Percentiles rank a stretch among this genome's conserved stretches.
phyloP scores from a whole-genome alignment of 2,888 invertebrate genomes.

The Desoria tigrina region DNA sequence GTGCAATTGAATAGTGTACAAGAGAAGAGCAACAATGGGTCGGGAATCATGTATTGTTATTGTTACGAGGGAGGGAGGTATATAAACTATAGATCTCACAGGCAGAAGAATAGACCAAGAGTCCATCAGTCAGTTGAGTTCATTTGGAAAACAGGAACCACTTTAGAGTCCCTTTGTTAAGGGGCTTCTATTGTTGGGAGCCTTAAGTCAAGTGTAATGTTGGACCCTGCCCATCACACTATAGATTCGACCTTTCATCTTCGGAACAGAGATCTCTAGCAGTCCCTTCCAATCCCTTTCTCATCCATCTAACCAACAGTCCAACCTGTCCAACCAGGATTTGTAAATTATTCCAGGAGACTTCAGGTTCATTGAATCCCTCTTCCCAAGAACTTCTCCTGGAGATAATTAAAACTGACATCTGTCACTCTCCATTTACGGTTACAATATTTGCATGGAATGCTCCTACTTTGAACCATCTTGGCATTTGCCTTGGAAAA shows the following conservation, averaged over 20 bases:
- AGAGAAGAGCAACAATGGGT: not conserved
- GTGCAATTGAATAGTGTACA: no score
- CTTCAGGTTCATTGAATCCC: no score
- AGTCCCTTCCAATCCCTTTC: constrained; percentile 4
- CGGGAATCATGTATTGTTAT: constrained; percentile 6
- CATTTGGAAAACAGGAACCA: constrained; percentile 1
- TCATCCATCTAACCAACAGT: constrained; percentile 9
- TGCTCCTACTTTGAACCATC: no score
- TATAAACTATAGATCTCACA: not conserved
- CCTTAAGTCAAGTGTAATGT: constrained; percentile 10
- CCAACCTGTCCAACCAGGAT: no score
- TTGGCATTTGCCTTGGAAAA: no score
- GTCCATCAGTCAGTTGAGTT: constrained; percentile 8
- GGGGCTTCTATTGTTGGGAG: constrained; percentile 8
- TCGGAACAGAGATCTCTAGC: not conserved
- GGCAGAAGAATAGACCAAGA: not conserved
- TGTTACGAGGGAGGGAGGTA: constrained; percentile 1
- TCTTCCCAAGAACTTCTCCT: no score
- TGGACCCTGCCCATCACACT: constrained; percentile 9
- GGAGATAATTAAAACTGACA: no score
- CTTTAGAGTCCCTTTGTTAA: constrained; percentile 2
- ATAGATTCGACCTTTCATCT: not conserved
- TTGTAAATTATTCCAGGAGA: no score
- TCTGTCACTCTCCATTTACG: no score
- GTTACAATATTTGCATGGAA: no score